Evolutionary conservation across 2,113 vertebrate genomes (phyloP).

Genomic region (Plecotus auritus): DNA sequence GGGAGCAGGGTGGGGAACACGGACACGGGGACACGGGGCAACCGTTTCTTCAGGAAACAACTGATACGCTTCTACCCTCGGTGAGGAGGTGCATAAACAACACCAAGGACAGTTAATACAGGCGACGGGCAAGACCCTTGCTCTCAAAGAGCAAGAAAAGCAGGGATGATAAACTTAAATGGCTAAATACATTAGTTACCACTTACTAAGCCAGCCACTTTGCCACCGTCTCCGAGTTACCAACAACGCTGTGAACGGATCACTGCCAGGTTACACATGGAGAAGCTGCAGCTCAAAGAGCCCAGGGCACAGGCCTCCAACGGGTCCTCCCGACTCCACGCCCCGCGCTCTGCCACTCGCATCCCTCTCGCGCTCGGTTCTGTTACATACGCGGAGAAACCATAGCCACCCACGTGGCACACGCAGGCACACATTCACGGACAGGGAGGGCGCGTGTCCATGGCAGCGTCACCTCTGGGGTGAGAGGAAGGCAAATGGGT

Average conservation of each 20-base stretch:
- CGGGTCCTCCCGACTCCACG: neutral
- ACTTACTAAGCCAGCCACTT: neutral
- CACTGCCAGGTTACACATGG: neutral
- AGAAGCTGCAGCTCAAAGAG: neutral
- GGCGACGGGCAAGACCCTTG: neutral
- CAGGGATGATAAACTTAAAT: neutral
- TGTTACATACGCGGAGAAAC: rapidly evolving
- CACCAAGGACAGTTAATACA: neutral
- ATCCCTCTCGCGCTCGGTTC: neutral
- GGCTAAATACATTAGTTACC: neutral
- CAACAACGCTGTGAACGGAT: neutral
- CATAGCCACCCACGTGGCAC: rapidly evolving
- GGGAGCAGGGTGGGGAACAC: neutral
- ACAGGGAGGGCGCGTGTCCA: rapidly evolving
- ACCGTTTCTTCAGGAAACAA: neutral
- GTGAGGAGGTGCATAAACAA: neutral
- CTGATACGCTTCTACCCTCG: neutral
- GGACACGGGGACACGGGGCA: neutral
- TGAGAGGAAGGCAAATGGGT: too few species aligned
- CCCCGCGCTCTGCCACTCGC: neutral
- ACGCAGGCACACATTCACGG: rapidly evolving
- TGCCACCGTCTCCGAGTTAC: neutral
- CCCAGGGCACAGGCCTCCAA: neutral
- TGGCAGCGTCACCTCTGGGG: neutral
- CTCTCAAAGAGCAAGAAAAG: neutral